A percentile compares a stretch with the other conserved stretches of the same genome.
Conservation (phyloP, 1,140 invertebrate species). For the Elysia chlorotica region DNA sequence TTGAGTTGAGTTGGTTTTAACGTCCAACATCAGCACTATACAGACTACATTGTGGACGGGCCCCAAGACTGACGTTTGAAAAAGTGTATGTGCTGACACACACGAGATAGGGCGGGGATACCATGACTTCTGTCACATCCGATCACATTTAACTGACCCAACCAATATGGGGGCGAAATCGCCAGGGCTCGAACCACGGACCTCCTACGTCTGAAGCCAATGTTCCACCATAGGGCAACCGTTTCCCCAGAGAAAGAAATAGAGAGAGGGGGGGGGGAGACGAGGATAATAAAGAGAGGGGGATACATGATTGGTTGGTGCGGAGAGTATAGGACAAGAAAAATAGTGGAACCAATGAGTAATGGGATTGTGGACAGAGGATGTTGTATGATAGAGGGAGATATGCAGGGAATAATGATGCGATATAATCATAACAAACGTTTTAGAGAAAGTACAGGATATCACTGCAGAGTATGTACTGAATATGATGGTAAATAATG, state of each 20-base stretch:
- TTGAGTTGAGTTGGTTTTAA: background rate
- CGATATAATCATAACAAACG: too few species aligned
- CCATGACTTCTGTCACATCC: background rate
- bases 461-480: too few species aligned
- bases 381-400: too few species aligned
- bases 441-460: too few species aligned
- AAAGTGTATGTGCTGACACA: background rate
- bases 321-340: background rate
- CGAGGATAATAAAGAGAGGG: background rate
- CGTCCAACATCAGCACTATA: background rate
- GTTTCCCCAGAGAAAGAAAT: background rate
- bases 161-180: background rate
- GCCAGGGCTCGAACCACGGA: background rate
- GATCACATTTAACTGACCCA: background rate
- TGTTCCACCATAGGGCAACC: background rate
- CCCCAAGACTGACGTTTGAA: too few species aligned
- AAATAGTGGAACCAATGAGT: too few species aligned
- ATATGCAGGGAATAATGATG: too few species aligned
- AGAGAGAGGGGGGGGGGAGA: background rate
- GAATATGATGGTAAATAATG: too few species aligned
- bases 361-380: too few species aligned
- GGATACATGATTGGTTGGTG: background rate
- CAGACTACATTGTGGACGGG: too few species aligned
- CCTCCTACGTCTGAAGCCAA: background rate
- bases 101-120: background rate